Conservation (phyloP, 30 jellyfish, hydroid and myxozoan species). For the Aurelia sp. region DNA sequence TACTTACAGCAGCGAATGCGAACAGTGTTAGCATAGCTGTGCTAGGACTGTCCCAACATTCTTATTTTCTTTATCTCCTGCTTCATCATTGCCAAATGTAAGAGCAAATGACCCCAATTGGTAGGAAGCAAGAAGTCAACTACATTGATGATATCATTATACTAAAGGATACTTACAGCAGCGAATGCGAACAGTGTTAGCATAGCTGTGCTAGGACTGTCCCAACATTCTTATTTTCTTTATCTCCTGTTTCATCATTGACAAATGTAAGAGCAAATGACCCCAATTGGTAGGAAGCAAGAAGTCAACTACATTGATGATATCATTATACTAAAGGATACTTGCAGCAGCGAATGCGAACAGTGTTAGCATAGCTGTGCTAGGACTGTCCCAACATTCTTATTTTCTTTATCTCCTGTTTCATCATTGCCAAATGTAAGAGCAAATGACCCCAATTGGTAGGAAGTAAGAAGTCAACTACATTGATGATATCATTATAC, state of each 20-base stretch:
- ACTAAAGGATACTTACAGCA: constrained; percentile 42
- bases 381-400: constrained; percentile 91
- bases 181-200: constrained; percentile 84
- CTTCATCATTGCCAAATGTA: constrained; percentile 82
- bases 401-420: constrained; percentile 79
- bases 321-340: too few relatives aligned
- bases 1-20: constrained; percentile 80
- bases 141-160: too few relatives aligned
- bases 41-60: constrained; percentile 90
- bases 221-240: constrained; percentile 93
- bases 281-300: constrained; percentile 72
- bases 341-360: constrained; percentile 84
- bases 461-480: too few relatives aligned
- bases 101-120: constrained; percentile 84
- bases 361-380: constrained; percentile 87
- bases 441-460: constrained; percentile 88
- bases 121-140: constrained; percentile 40
- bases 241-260: constrained; percentile 86
- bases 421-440: constrained; percentile 84
- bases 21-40: constrained; percentile 88
- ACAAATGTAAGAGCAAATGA: constrained; percentile 76
- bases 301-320: constrained; percentile 2
- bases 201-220: constrained; percentile 84
- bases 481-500: neutral
- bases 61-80: constrained; percentile 84